Base-by-base conservation (phyloP, 2,113 vertebrate species). In the Scortum barcoo region DNA sequence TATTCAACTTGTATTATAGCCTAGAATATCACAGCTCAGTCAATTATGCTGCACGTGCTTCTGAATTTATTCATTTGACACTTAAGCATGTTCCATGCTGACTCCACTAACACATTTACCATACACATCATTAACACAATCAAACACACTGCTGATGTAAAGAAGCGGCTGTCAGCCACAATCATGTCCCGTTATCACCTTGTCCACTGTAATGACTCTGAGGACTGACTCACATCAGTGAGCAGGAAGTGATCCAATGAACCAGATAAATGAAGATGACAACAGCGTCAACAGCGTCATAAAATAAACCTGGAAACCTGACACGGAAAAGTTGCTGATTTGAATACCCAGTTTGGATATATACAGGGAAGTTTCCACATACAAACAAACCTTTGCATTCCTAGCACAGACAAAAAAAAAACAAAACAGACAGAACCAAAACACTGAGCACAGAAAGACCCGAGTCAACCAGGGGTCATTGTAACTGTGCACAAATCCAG, bases 121-220 rank as follows among this genome's bases (percentile, higher is more conserved):
- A n/a, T 3, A n/a, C 36, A n/a, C 13, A 1, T 72, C 66, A 71
- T 57, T 24, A 60, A 65, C 30, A 20, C 8, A 61, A 33, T 61
- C 42, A 24, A 44, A 54, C 46, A 63, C 38, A 33, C 7, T 54
- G 53, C 33, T 30, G 51, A 60, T 61, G 58, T 72, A 24, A 67
- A 72, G 50, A 53, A 63, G 62, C 24, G 40, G 36, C 46, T 48
- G 60, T 69, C 62, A 60, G 12, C 36, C 22, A 28, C n/a, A 65
- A 46, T 72, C 60, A 33, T n/a, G 61, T 42, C 71, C 9, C 3
- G 12, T 71, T 76, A 70, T 70, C 72, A 69, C 48, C 50, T 66
- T 73, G 53, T 60, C 53, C 24, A 38, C 30, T 51, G 19, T 42
- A 60, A 67, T 61, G 57, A 51, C 12, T 38, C 8, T 36, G 8